Evolutionary conservation across 2,113 vertebrate genomes (phyloP).

Genomic region (Sterna hirundo): DNA sequence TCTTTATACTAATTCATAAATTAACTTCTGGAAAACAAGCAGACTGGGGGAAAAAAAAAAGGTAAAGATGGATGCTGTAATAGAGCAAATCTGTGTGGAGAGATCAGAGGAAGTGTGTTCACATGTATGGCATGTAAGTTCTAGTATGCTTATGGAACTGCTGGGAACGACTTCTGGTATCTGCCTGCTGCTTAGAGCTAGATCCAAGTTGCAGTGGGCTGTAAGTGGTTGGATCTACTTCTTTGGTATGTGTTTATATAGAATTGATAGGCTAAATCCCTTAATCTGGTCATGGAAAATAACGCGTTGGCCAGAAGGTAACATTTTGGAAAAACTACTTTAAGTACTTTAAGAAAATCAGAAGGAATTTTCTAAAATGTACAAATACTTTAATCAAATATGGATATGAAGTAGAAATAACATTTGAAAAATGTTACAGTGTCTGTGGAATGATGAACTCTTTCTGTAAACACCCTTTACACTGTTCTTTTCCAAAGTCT

Average conservation of each 20-base stretch:
- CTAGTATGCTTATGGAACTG: background rate
- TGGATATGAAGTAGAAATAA: background rate
- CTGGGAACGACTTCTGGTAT: background rate
- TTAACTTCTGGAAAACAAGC: background rate
- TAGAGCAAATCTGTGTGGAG: background rate
- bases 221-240: background rate
- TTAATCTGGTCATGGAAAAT: background rate
- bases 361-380: background rate
- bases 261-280: background rate
- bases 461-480: background rate
- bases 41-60: no score
- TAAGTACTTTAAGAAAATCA: background rate
- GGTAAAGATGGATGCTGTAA: background rate
- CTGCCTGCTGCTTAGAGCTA: background rate
- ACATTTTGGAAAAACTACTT: background rate
- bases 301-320: background rate
- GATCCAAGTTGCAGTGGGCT: background rate
- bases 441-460: background rate
- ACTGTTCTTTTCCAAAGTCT: background rate
- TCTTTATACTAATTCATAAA: background rate
- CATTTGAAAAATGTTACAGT: background rate
- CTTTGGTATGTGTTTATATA: background rate
- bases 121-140: background rate
- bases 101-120: background rate
- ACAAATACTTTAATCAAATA: background rate